Base-by-base conservation (phyloP, 2,888 invertebrate genomes). In the Hymenopus coronatus region DNA sequence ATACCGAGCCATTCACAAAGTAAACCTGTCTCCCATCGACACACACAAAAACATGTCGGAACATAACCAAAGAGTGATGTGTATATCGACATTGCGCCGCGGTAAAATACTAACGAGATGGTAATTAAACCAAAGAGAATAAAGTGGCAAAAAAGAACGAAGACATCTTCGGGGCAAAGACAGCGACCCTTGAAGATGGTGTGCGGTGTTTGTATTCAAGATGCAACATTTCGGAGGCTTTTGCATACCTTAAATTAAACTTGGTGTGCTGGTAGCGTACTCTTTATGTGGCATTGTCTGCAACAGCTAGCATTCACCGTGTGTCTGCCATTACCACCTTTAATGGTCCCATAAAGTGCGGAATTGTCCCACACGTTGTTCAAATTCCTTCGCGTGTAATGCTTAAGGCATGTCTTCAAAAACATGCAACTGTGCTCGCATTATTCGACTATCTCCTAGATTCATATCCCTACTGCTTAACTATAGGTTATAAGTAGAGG, bases 1-100 rank as follows among this genome's bases (percentile, higher is more conserved):
- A 84, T 84, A 84, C 84, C 25, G 33, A 84, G 12, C 84, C 84
- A 84, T 84, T 84, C 33, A 84, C 33, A 84, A 84, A 84, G 84
- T n/a, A 83, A 83, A 83, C 83, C 83, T 83, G 83, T 83, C 83
- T 27, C 84, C 40, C 54, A 70, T 20, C 54, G 54, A 3, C 54
- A 70, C 8, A 70, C 54, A 70, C 54, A 70, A 70, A 70, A 70
- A 70, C 15, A 70, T 70, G 54, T 70, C 54, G 54, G 54, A 70
- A 70, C 20, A 70, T 70, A 70, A 70, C 54, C 54, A 70, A 70
- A 70, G 54, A 70, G 54, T 70, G 54, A 70, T 70, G 54, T 70
- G 54, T 70, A 70, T 70, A 70, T 70, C 54, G 54, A 70, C 54
- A 70, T 70, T 70, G 54, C 40, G 54, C 54, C 54, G 54, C 54